A percentile compares a stretch with the other conserved stretches of the same genome.
phyloP scores from a whole-genome alignment of 2,797 vertebrate species.

The Coregonus ussuriensis region DNA sequence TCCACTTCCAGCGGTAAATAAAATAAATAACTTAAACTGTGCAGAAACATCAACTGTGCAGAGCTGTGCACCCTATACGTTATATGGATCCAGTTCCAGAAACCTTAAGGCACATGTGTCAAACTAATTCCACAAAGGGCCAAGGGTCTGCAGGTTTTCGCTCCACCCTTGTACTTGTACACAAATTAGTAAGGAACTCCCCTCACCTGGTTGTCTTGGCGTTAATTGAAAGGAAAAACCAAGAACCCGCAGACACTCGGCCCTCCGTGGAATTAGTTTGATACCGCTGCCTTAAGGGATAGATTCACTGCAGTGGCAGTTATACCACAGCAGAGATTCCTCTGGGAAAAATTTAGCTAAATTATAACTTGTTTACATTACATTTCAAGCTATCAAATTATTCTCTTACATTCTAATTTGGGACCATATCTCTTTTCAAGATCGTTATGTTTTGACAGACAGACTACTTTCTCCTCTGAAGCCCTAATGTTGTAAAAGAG shows the following conservation, averaged over 20 bases:
- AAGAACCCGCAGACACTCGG: too few species aligned
- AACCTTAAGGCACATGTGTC: not conserved
- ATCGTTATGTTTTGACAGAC: not conserved
- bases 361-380: not conserved
- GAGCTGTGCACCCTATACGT: not conserved
- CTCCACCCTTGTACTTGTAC: too few species aligned
- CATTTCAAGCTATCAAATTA: too few species aligned
- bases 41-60: not conserved
- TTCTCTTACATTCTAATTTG: not conserved
- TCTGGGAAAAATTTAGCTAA: not conserved
- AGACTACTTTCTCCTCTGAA: not conserved
- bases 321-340: too few species aligned
- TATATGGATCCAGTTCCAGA: not conserved
- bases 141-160: too few species aligned
- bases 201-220: too few species aligned
- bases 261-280: too few species aligned
- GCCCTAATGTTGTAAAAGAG: too few species aligned
- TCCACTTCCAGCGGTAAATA: slow-evolving; percentile 76
- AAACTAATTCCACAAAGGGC: too few species aligned
- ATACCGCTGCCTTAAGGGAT: not conserved
- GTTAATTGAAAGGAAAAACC: too few species aligned
- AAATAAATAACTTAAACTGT: slow-evolving; percentile 7
- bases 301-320: not conserved
- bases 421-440: not conserved
- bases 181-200: too few species aligned